Conservation (phyloP, 2,888 invertebrate species). For the Crepidodera aurea region DNA sequence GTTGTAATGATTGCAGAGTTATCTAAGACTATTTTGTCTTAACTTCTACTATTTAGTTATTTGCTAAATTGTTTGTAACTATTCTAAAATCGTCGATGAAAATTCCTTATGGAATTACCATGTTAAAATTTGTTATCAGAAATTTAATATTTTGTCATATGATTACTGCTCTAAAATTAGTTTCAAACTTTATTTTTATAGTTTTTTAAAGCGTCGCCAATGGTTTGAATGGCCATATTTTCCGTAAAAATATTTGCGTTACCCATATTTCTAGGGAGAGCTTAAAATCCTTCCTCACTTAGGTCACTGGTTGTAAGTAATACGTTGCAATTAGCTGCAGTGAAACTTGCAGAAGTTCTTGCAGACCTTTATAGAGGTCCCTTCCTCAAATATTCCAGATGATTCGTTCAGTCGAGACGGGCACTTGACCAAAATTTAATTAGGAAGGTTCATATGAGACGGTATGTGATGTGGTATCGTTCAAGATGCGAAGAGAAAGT, state of each 20-base stretch:
- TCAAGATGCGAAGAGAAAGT: not conserved
- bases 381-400: slow-evolving; percentile 9
- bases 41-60: no score
- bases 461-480: slow-evolving; percentile 9
- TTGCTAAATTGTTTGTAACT: no score
- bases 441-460: slow-evolving; percentile 1
- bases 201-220: no score
- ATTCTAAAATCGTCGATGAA: no score
- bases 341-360: slow-evolving; percentile 11
- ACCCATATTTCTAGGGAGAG: not conserved
- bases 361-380: slow-evolving; percentile 3
- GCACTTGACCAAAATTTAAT: slow-evolving; percentile 10
- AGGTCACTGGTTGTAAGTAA: not conserved
- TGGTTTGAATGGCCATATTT: not conserved
- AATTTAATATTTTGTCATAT: no score
- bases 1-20: no score
- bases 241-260: not conserved
- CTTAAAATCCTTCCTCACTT: not conserved
- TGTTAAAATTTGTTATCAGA: no score
- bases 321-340: slow-evolving; percentile 10
- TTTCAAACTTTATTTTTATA: no score
- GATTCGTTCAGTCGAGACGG: slow-evolving; percentile 1
- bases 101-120: no score
- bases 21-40: no score
- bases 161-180: no score